A percentile compares a stretch with the other conserved stretches of the same genome.
Evolutionary conservation across 1,140 invertebrate species (phyloP).

Genomic region (Procambarus clarkii): DNA sequence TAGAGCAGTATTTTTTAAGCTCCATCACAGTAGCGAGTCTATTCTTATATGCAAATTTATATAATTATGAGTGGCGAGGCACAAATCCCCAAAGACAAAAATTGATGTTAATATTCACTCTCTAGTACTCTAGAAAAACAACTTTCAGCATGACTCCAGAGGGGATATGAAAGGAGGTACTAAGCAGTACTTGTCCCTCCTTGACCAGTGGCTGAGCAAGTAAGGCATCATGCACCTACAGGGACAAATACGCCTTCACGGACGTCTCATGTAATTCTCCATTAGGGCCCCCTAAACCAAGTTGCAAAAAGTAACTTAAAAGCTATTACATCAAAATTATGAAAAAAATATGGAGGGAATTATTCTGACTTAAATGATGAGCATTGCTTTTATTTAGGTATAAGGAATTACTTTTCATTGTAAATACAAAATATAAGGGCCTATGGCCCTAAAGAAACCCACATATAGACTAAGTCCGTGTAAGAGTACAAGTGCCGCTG

Average conservation of each 20-base stretch:
- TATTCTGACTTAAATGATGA: neutral
- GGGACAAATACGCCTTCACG: conserved; percentile 63
- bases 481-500: conserved; percentile 55
- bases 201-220: conserved; percentile 44
- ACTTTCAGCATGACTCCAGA: conserved; percentile 33
- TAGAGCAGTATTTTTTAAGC: conserved; percentile 37
- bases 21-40: conserved; percentile 51
- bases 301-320: neutral
- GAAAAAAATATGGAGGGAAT: too few relatives aligned
- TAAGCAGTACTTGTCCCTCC: conserved; percentile 44
- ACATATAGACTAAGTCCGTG: conserved; percentile 40
- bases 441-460: neutral
- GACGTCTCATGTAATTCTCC: conserved; percentile 20
- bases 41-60: conserved; percentile 49
- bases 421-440: too few relatives aligned
- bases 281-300: neutral
- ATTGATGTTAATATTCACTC: conserved; percentile 17
- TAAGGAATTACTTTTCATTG: neutral
- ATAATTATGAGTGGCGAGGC: conserved; percentile 29
- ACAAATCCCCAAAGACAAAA: conserved; percentile 15
- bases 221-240: conserved; percentile 63
- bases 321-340: neutral
- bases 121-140: conserved; percentile 42
- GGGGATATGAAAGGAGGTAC: conserved; percentile 32
- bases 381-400: neutral